A percentile compares a stretch with the other conserved stretches of the same genome.
Conservation (phyloP, 2,888 invertebrate species). For the Atherix ibis region DNA sequence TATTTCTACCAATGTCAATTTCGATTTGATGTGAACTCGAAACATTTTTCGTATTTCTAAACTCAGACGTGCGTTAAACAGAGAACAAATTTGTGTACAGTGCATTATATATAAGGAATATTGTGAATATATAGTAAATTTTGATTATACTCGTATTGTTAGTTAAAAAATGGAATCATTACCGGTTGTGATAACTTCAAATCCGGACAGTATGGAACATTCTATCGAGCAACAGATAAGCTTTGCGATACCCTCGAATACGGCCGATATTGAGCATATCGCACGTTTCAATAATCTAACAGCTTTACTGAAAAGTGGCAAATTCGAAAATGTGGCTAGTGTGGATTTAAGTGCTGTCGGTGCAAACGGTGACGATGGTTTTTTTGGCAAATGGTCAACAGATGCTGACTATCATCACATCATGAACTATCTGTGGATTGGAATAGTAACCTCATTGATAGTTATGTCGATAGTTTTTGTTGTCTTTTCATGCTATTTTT, state of each 20-base stretch:
- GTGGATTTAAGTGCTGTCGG: background rate
- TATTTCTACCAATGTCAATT: too few species aligned
- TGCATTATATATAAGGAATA: too few species aligned
- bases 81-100: too few species aligned
- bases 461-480: constrained; percentile 28
- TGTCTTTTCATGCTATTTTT: constrained; percentile 30
- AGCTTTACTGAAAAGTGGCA: constrained; percentile 20
- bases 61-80: too few species aligned
- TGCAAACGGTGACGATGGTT: constrained; percentile 5
- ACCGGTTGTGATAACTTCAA: too few species aligned
- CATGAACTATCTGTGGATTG: constrained; percentile 32
- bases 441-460: constrained; percentile 27
- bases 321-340: constrained; percentile 18
- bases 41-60: too few species aligned
- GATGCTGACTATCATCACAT: constrained; percentile 28
- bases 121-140: too few species aligned
- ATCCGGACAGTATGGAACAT: too few species aligned
- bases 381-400: constrained; percentile 21
- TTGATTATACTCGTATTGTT: too few species aligned
- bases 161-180: background rate
- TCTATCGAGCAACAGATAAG: constrained; percentile 24
- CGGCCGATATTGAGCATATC: constrained; percentile 29
- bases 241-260: constrained; percentile 29
- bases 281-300: constrained; percentile 29
- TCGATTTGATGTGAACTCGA: too few species aligned